A percentile compares a stretch with the other conserved stretches of the same genome.
Evolutionary conservation across 92 coral and sea anemone species (phyloP).

Genomic region (Heteractis magnifica): DNA sequence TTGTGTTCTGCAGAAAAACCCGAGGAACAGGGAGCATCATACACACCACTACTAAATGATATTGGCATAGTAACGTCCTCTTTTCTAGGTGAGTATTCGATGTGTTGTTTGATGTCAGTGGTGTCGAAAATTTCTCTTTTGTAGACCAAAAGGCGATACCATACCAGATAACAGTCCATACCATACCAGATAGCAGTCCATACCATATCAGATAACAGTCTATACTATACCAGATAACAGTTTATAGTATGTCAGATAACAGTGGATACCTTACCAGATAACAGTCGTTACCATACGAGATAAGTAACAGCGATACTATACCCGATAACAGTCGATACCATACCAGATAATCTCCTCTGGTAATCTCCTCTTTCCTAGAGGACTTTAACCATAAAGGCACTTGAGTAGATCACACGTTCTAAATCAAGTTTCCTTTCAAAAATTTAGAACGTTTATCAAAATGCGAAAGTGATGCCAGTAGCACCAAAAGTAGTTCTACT

Average conservation of each 20-base stretch:
- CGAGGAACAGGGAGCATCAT: constrained; percentile 73
- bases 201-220: too few species aligned
- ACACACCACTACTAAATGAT: constrained; percentile 86
- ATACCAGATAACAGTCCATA: too few species aligned
- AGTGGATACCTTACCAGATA: too few species aligned
- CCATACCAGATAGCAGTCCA: too few species aligned
- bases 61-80: constrained; percentile 67
- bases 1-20: constrained; percentile 51
- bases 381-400: too few species aligned
- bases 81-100: constrained; percentile 68
- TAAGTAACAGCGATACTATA: too few species aligned
- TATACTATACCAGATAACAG: too few species aligned
- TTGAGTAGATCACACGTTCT: background rate
- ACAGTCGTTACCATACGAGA: too few species aligned
- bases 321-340: too few species aligned
- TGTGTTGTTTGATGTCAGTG: background rate
- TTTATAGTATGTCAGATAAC: too few species aligned
- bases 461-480: constrained; percentile 57
- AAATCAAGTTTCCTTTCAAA: background rate
- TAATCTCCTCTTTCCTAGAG: too few species aligned
- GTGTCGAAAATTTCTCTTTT: background rate
- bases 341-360: too few species aligned
- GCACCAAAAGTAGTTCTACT: constrained; percentile 22
- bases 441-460: constrained; percentile 62
- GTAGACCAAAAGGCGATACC: background rate